A percentile compares a stretch with the other conserved stretches of the same genome.
Evolutionary conservation across 2,888 invertebrate species (phyloP).

Genomic region (Lottia scabra): DNA sequence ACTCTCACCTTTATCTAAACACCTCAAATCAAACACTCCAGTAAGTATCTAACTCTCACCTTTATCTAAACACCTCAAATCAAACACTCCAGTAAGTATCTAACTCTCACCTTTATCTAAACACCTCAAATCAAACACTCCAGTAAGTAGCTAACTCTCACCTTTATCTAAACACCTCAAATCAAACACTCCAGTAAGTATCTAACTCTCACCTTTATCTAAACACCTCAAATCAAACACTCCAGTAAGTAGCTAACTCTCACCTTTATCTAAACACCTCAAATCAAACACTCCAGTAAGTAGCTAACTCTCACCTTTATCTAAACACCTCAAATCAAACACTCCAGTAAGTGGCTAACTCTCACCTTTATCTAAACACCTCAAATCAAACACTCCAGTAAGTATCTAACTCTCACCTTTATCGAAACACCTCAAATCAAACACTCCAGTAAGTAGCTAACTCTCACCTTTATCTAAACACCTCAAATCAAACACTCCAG

Average conservation of each 20-base stretch:
- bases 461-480: slow-evolving; percentile 35
- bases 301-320: too few species aligned
- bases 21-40: slow-evolving; percentile 32
- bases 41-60: slow-evolving; percentile 26
- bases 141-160: slow-evolving; percentile 27
- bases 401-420: too few species aligned
- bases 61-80: slow-evolving; percentile 35
- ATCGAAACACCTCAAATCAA: slow-evolving; percentile 35
- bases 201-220: too few species aligned
- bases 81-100: slow-evolving; percentile 32
- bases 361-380: slow-evolving; percentile 34
- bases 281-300: slow-evolving; percentile 34
- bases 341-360: slow-evolving; percentile 30
- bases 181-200: slow-evolving; percentile 32
- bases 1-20: too few species aligned
- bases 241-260: slow-evolving; percentile 28
- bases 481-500: slow-evolving; percentile 33
- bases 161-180: slow-evolving; percentile 36
- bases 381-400: slow-evolving; percentile 35
- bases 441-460: slow-evolving; percentile 31
- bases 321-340: slow-evolving; percentile 34
- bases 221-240: slow-evolving; percentile 34
- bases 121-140: slow-evolving; percentile 33
- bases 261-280: slow-evolving; percentile 36
- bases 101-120: too few species aligned